Evolutionary conservation across 2,888 invertebrate genomes (phyloP), one percentile per base, ranked within the genome.

Genomic region (Drosophila quasianomalipes): DNA sequence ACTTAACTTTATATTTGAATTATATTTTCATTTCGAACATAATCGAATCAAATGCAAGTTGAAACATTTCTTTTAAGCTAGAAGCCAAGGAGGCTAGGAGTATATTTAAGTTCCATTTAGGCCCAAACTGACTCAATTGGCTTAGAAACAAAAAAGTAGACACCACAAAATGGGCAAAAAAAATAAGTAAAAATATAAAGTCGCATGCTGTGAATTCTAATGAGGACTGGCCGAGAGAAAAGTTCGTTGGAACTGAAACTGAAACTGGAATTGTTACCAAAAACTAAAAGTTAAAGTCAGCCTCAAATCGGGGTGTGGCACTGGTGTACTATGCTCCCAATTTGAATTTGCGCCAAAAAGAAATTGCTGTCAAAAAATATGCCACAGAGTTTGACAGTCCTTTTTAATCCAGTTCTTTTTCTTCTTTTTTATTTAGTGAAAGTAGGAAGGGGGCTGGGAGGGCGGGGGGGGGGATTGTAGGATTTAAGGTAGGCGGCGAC

Each of bases 211-310:
- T 73, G 79, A 66, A 79, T 79, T 69, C 69, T 79, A 79, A 79
- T 81, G 73, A 66, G 65, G 72, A 68, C 70, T 68, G 64, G 58
- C 58, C 7, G 51, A 37, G 28, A 65, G 39, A 74, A 77, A 78
- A 77, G 69, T 79, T 77, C 26, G 28, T 41, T 41, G n/a, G 2
- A 70, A 44, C n/a, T 58, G 62, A 60, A 68, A 68, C 19, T 49
- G 55, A 59, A 66, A 73, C 58, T 47, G 62, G 66, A 76, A 62
- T 39, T 66, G 39, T 77, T 53, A 69, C 54, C 60, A 51, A 65
- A 69, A 82, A 82, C 83, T 76, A 76, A 79, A 82, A 81, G 76
- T 79, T 59, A 76, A 82, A 81, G 76, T 76, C 64, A 79, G 74
- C 65, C 57, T 49, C 57, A 79, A 64, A 70, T 62, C 16, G 28